A percentile compares a stretch with the other conserved stretches of the same genome.
Evolutionary conservation across 2,113 vertebrate species (phyloP).

Genomic region (Corvus cornix): DNA sequence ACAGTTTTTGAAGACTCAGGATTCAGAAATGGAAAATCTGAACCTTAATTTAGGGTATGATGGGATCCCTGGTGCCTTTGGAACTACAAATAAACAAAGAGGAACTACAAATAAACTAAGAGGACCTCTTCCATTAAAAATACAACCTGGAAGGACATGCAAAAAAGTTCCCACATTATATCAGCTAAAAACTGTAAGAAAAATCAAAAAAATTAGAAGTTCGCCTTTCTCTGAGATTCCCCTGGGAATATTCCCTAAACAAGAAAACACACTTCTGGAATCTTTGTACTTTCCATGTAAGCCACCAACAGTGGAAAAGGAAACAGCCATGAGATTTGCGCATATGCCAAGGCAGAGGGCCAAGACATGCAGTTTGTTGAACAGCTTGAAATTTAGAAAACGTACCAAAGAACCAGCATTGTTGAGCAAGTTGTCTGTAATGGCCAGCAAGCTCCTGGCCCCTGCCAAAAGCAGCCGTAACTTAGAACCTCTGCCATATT

Average conservation of each 20-base stretch:
- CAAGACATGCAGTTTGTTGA: conserved; percentile 25
- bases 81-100: background rate
- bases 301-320: background rate
- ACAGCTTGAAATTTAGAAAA: conserved; percentile 44
- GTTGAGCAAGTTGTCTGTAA: conserved; percentile 67
- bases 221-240: conserved; percentile 12
- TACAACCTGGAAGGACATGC: conserved; percentile 63
- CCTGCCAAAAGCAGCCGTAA: conserved; percentile 7
- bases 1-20: conserved; percentile 18
- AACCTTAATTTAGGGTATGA: background rate
- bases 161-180: conserved; percentile 34
- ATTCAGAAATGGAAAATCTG: conserved; percentile 14
- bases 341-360: conserved; percentile 49
- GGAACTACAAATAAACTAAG: background rate
- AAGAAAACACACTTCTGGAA: conserved; percentile 12
- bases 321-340: background rate
- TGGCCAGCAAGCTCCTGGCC: conserved; percentile 65
- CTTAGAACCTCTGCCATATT: background rate
- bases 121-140: conserved; percentile 57
- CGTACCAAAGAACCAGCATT: conserved; percentile 73
- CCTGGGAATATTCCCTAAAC: background rate
- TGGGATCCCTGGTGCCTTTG: conserved; percentile 58
- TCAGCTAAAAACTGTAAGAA: background rate
- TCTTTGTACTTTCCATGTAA: background rate
- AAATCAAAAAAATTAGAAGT: background rate